Percentiles rank a stretch among this genome's conserved stretches.
Evolutionary conservation across 2,797 vertebrate species (phyloP).

Genomic region (Betta splendens): DNA sequence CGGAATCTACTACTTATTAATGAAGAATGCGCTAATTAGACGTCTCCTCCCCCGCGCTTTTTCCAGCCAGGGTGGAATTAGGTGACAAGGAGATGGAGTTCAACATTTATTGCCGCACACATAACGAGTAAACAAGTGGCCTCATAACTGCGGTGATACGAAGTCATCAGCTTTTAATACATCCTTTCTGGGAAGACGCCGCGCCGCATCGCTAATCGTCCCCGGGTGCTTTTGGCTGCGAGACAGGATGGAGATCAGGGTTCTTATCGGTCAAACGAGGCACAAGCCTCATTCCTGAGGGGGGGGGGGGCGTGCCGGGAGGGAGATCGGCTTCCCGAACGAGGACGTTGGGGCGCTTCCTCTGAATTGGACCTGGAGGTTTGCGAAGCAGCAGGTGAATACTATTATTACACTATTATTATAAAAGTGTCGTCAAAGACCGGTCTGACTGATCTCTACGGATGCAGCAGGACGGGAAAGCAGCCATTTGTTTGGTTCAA

Average conservation of each 20-base stretch:
- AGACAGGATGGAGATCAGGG: slow-evolving; percentile 52
- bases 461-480: too few species aligned
- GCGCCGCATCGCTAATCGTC: slow-evolving; percentile 58
- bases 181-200: slow-evolving; percentile 44
- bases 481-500: too few species aligned
- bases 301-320: slow-evolving; percentile 12
- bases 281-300: slow-evolving; percentile 26
- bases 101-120: slow-evolving; percentile 45
- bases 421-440: too few species aligned
- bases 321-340: slow-evolving; percentile 18
- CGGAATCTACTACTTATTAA: slow-evolving; percentile 63
- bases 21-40: slow-evolving; percentile 66
- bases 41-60: slow-evolving; percentile 22
- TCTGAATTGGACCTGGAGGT: slow-evolving; percentile 48
- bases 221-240: slow-evolving; percentile 37
- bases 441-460: too few species aligned
- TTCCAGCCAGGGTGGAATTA: slow-evolving; percentile 19
- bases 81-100: slow-evolving; percentile 43
- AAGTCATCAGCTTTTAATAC: slow-evolving; percentile 58
- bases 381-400: slow-evolving; percentile 20
- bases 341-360: slow-evolving; percentile 28
- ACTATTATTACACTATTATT: too few species aligned
- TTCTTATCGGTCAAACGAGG: slow-evolving; percentile 45
- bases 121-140: slow-evolving; percentile 46
- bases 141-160: slow-evolving; percentile 35